Percentiles rank a stretch among this genome's conserved stretches.
Conservation (phyloP, 2,113 vertebrate genomes). For the Stigmatopora nigra region DNA sequence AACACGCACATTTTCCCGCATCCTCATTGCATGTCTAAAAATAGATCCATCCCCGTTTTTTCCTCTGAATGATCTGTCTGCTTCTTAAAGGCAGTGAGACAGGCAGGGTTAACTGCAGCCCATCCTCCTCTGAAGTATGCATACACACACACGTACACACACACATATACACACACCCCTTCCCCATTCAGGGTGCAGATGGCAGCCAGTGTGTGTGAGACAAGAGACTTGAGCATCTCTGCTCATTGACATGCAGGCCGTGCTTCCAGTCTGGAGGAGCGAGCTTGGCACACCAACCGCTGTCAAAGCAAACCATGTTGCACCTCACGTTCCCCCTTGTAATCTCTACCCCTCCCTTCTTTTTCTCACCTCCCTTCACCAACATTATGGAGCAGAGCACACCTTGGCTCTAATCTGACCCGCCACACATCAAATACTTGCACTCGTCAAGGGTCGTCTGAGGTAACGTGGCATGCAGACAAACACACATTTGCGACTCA, state of each 20-base stretch:
- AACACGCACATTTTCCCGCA: slow-evolving; percentile 39
- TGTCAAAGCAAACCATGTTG: slow-evolving; percentile 39
- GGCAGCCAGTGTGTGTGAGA: slow-evolving; percentile 62
- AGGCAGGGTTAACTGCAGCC: slow-evolving; percentile 54
- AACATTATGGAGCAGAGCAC: not conserved
- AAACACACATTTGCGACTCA: no score
- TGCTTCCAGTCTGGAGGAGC: slow-evolving; percentile 27
- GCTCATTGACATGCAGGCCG: slow-evolving; percentile 63
- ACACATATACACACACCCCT: slow-evolving; percentile 15
- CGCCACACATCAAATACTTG: not conserved
- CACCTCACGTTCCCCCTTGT: slow-evolving; percentile 15
- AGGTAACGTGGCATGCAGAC: not conserved
- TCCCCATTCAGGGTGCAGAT: slow-evolving; percentile 67
- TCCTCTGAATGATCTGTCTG: slow-evolving; percentile 64
- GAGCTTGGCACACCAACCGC: slow-evolving; percentile 20
- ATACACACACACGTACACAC: slow-evolving; percentile 15
- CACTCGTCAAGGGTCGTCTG: not conserved
- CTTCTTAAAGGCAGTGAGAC: slow-evolving; percentile 56
- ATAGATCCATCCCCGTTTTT: slow-evolving; percentile 35
- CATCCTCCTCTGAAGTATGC: slow-evolving; percentile 40
- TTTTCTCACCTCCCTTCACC: not conserved
- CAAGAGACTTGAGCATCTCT: slow-evolving; percentile 46
- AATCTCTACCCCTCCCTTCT: slow-evolving; percentile 15
- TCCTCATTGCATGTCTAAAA: slow-evolving; percentile 55
- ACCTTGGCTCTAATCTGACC: slow-evolving; percentile 4